Conservation (phyloP, 2,888 invertebrate genomes). For the Scaptomyza cyrtandrae region DNA sequence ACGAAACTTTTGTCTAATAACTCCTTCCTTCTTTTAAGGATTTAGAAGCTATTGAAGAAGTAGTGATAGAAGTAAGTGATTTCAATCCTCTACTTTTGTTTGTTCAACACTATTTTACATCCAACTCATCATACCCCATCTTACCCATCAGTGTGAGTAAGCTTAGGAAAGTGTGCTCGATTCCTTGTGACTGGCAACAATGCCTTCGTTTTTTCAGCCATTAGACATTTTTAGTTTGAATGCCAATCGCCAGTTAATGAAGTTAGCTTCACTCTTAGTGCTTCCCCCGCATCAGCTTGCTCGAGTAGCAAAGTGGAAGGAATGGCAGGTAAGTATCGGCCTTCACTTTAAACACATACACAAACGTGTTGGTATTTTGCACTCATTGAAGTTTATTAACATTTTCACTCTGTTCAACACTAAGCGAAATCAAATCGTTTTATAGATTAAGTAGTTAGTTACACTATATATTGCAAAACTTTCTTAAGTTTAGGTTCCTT, state of each 20-base stretch:
- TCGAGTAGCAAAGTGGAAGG: not conserved
- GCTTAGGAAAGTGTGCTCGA: conserved; percentile 2
- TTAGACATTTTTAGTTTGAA: conserved; percentile 1
- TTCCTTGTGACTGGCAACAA: conserved; percentile 19
- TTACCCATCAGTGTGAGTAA: too few species aligned
- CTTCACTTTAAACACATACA: not conserved
- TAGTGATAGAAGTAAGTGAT: not conserved
- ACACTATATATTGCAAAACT: too few species aligned
- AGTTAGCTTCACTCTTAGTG: conserved; percentile 66
- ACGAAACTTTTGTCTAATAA: too few species aligned
- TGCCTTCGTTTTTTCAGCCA: conserved; percentile 17
- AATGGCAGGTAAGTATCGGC: not conserved
- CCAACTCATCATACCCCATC: too few species aligned
- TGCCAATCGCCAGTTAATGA: conserved; percentile 61
- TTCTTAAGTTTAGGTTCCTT: not conserved
- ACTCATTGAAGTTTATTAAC: conserved; percentile 63
- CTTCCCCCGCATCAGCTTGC: conserved; percentile 40
- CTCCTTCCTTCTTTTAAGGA: not conserved
- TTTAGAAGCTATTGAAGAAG: not conserved
- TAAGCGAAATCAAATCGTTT: not conserved
- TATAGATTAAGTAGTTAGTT: too few species aligned
- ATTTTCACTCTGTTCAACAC: conserved; percentile 35
- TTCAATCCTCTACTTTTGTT: not conserved
- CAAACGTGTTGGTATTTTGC: conserved; percentile 60
- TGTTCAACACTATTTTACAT: not conserved